Conservation (phyloP, 1,140 invertebrate genomes). For the Drosophila parabipectinata region DNA sequence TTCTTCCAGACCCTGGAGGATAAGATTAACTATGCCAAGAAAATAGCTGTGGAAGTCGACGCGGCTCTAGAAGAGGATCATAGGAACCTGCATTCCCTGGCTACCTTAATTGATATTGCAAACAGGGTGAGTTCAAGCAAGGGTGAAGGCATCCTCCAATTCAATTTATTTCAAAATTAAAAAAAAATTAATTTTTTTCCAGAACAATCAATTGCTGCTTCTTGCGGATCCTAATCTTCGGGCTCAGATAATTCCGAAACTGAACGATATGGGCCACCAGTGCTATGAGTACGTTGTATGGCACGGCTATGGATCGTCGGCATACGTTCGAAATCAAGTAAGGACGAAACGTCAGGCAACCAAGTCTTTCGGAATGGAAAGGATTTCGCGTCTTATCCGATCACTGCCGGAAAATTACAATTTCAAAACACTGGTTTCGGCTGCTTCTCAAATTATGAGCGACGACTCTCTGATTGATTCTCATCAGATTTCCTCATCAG, state of each 20-base stretch:
- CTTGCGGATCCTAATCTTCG: not conserved
- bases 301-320: slow-evolving; percentile 2
- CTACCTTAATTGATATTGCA: not conserved
- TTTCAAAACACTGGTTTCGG: no score
- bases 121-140: not conserved
- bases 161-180: no score
- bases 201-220: not conserved
- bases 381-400: no score
- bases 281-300: not conserved
- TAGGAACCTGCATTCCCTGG: not conserved
- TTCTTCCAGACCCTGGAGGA: not conserved
- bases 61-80: not conserved
- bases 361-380: not conserved
- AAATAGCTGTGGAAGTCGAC: not conserved
- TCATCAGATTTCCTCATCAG: no score
- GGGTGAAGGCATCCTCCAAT: not conserved
- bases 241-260: not conserved
- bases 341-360: not conserved
- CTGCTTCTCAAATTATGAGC: no score
- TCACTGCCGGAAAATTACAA: no score
- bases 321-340: not conserved
- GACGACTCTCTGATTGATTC: no score
- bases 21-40: not conserved
- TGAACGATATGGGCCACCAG: not conserved
- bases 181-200: not conserved